These are phyloP conservation scores for Polydrusus tereticollis DNA, from an alignment of 2,888 invertebrate genomes.

Conservation along the genomic window DNA sequence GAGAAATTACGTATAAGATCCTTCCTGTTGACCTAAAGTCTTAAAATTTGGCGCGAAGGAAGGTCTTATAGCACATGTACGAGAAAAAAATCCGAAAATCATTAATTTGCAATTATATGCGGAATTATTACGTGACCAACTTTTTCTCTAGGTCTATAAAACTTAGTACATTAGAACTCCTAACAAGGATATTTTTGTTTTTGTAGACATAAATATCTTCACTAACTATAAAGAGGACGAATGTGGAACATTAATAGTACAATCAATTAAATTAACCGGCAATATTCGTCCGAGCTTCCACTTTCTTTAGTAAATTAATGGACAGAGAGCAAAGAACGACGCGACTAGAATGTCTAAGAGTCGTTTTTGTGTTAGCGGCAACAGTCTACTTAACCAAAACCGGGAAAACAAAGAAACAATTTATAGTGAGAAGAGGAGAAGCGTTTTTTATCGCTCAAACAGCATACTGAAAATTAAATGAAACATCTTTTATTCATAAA, in stretches of 20 bases:
- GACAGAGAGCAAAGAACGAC: slow-evolving; percentile 27
- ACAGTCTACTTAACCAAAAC: slow-evolving; percentile 40
- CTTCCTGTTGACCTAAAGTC: no score
- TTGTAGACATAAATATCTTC: not conserved
- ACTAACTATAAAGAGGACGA: slow-evolving; percentile 4
- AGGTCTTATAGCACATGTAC: no score
- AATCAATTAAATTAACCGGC: slow-evolving; percentile 38
- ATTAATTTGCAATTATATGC: no score
- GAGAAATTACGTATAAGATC: no score
- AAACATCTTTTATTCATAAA: slow-evolving; percentile 60
- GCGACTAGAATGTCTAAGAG: slow-evolving; percentile 35
- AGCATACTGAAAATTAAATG: slow-evolving; percentile 55
- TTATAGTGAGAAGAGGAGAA: slow-evolving; percentile 36
- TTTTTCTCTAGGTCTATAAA: no score
- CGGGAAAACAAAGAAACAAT: slow-evolving; percentile 36
- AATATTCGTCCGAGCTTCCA: slow-evolving; percentile 35
- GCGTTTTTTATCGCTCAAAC: slow-evolving; percentile 30
- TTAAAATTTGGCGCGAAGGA: no score
- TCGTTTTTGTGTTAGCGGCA: slow-evolving; percentile 37
- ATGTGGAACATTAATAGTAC: slow-evolving; percentile 26
- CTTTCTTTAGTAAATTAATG: slow-evolving; percentile 38
- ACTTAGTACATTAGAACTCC: not conserved
- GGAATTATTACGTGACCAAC: no score
- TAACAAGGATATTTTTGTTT: slow-evolving; percentile 8
- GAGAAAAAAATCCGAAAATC: no score